A percentile compares a stretch with the other conserved stretches of the same genome.
These are phyloP conservation scores for Hypena proboscidalis DNA, from an alignment of 2,888 invertebrate genomes.

Conservation along the genomic window DNA sequence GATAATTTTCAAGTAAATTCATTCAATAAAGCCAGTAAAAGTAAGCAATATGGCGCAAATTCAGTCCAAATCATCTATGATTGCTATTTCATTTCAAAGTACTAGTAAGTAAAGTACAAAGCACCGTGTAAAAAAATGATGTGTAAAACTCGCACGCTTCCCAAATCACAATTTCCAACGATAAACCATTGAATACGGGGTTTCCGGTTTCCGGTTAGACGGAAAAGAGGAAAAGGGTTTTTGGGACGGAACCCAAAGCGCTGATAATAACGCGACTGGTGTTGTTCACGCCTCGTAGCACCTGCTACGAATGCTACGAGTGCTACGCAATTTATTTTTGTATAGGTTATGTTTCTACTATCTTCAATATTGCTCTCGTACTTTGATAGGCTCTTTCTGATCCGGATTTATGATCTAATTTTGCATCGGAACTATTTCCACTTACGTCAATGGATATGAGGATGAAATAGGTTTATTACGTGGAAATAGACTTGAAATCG, in stretches of 20 bases:
- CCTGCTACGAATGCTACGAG: slow-evolving; percentile 53
- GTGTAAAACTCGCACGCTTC: slow-evolving; percentile 39
- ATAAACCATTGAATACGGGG: slow-evolving; percentile 48
- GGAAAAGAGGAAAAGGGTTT: slow-evolving; percentile 46
- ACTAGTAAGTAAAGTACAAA: slow-evolving; percentile 22
- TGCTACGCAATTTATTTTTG: slow-evolving; percentile 41
- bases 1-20: too few species aligned
- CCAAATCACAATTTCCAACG: slow-evolving; percentile 45
- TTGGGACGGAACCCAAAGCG: slow-evolving; percentile 39
- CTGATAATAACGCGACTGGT: slow-evolving; percentile 48
- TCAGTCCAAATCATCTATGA: slow-evolving; percentile 18
- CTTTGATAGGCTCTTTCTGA: slow-evolving; percentile 23
- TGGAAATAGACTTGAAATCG: too few species aligned
- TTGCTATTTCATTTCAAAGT: slow-evolving; percentile 23
- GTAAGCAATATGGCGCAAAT: slow-evolving; percentile 10
- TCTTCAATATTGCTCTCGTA: slow-evolving; percentile 25
- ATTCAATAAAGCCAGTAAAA: too few species aligned
- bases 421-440: slow-evolving; percentile 3
- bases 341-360: slow-evolving; percentile 38
- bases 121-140: too few species aligned
- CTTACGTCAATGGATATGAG: background rate
- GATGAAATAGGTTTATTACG: too few species aligned
- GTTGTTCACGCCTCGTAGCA: slow-evolving; percentile 47
- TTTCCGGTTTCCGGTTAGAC: slow-evolving; percentile 51
- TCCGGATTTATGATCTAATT: slow-evolving; percentile 22